These are phyloP conservation scores for Phengaris alcon DNA, from an alignment of 2,888 invertebrate species.

Conservation along the genomic window DNA sequence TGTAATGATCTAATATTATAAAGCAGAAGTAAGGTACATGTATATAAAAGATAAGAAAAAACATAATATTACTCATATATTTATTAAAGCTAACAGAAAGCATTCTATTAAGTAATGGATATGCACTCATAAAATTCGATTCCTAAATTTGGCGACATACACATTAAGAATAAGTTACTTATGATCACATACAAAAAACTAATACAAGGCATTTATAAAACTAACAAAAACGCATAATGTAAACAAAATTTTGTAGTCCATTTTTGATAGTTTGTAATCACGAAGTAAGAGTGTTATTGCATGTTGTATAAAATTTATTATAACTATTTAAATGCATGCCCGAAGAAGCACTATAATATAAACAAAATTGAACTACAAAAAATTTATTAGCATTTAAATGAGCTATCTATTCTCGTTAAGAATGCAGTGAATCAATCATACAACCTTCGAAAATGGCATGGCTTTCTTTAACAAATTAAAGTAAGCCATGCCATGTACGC, in stretches of 20 bases:
- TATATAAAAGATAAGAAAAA: no score
- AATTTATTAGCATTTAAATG: neutral
- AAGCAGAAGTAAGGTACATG: no score
- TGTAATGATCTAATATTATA: no score
- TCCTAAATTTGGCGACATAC: slow-evolving; percentile 25
- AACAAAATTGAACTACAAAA: slow-evolving; percentile 2
- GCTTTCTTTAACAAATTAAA: no score
- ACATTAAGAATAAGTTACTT: slow-evolving; percentile 27
- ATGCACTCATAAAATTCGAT: slow-evolving; percentile 31
- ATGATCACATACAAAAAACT: slow-evolving; percentile 23
- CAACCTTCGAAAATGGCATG: no score
- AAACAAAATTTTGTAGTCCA: neutral
- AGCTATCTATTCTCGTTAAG: neutral
- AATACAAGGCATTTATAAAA: slow-evolving; percentile 8
- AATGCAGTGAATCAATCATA: no score
- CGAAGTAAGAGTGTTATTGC: no score
- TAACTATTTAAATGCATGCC: neutral
- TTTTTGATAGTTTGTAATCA: neutral
- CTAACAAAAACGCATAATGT: neutral
- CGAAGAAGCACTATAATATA: neutral
- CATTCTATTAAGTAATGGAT: slow-evolving; percentile 46
- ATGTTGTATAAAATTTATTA: neutral
- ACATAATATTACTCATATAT: slow-evolving; percentile 42
- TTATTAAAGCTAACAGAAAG: slow-evolving; percentile 64
- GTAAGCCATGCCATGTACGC: no score